Base-by-base conservation (phyloP, 30 jellyfish, hydroid and myxozoan genomes). In the Clytia hemisphaerica region DNA sequence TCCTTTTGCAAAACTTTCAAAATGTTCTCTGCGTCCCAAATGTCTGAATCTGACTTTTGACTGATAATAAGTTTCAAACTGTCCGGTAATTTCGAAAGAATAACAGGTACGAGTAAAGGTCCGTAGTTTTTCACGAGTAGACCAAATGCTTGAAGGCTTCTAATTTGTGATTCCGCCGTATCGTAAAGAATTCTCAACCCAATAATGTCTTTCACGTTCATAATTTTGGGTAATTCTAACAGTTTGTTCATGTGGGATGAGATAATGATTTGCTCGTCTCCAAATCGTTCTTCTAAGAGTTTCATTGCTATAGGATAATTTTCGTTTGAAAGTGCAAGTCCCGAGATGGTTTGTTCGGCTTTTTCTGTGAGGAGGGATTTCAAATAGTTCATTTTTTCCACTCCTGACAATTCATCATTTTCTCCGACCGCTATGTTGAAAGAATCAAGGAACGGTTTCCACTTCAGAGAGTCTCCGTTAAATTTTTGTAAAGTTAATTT, bases 171-270 rank as follows among this genome's bases (percentile, higher is more conserved):
- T 71, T 73, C 76, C 14, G 74, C 35, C 4, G 36, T 82, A 51
- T 82, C 84, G 51, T n/a, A 72, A 48, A 82, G 62, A 0, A 4
- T 16, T 25, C 93, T 25, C 18, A 70, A 31, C 1, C 67, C 73
- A n/a, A 50, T 37, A 31, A 65, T 24, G 24, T 32, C 50, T 0
- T n/a, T 40, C 10, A 64, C 79, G 73, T 49, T 76, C n/a, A 67
- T 44, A 30, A 51, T 55, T 6, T 69, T 37, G 47, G 57, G 64
- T 57, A 82, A 28, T 29, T 53, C 59, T 54, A 73, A 55, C 0
- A 82, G 66, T 24, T 64, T 84, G 24, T 75, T 83, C 94, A 73
- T 73, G 53, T 82, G 94, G 12, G 92, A 46, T 3, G 84, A 55
- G 33, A 71, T 72, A 54, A 60, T 69, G 14, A 28, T 36, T 48